Evolutionary conservation across 2,888 invertebrate species (phyloP), one percentile per base, ranked within the genome.

Genomic region (Amphiduros pacificus): DNA sequence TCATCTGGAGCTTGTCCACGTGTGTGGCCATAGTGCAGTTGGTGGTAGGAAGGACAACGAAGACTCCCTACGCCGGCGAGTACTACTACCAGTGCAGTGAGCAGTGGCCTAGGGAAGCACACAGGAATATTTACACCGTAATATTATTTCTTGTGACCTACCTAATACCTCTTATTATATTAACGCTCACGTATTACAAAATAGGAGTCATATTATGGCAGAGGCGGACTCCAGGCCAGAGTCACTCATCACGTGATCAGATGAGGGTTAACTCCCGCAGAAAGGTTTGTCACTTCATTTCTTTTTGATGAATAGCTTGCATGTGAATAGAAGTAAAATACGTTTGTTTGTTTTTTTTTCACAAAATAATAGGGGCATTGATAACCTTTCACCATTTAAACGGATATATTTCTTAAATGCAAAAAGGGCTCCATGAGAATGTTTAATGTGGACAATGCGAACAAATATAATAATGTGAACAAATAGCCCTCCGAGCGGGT

Each of bases 141-240:
- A 14, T 32, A 17, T 40, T 58, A 5, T 11, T 24, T 3, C 27
- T 31, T n/a, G 24, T 58, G 22, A 58, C 58, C 32, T 58, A 58
- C 50, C 29, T 26, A 14, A 17, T 50, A 11, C 58, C 58, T 1
- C 27, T 58, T 17, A 9, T 32, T 17, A 50, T 58, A 2, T 26
- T 58, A 17, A 26, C 50, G 17, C 32, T 50, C 50, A 58, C 58
- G 26, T 58, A 58, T 36, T 58, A 58, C 32, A 49, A 36, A 24
- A 41, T 58, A 3, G 49, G 58, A 29, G 22, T 28, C 24, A 50
- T 32, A 17, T 40, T 58, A 9, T 58, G 58, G 58, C 40, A 27
- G 26, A 22, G 58, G 3, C 36, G 24, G 14, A 40, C 58, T 1
- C 58, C 58, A n/a, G 58, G 58, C 1, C 49, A 58, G 26, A 51